A percentile compares a stretch with the other conserved stretches of the same genome.
These are phyloP conservation scores for Raja brachyura DNA, from an alignment of 2,113 vertebrate genomes.

Conservation along the genomic window DNA sequence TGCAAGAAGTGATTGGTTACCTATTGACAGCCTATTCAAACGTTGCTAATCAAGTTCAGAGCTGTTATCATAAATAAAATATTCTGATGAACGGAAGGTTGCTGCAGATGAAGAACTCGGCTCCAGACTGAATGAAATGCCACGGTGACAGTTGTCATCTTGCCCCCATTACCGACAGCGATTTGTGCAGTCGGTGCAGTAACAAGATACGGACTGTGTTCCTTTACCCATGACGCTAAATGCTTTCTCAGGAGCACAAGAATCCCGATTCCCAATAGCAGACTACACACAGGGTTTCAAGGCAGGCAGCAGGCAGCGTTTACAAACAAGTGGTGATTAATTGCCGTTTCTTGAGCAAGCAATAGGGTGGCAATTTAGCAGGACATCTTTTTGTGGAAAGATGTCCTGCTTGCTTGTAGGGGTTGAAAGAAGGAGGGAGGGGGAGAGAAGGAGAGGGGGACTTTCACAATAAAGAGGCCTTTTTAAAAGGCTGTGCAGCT, in stretches of 20 bases:
- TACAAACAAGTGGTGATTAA: background rate
- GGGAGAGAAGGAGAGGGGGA: too few species aligned
- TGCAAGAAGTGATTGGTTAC: slow-evolving; percentile 43
- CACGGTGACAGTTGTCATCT: slow-evolving; percentile 48
- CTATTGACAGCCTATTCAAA: slow-evolving; percentile 40
- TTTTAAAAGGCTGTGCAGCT: background rate
- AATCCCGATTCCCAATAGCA: background rate
- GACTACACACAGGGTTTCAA: background rate
- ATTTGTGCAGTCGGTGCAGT: slow-evolving; percentile 53
- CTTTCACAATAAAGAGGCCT: background rate
- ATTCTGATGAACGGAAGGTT: slow-evolving; percentile 42
- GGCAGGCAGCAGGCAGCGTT: too few species aligned
- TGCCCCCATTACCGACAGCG: slow-evolving; percentile 59
- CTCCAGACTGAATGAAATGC: slow-evolving; percentile 47
- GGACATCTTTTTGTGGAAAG: background rate
- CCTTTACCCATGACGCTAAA: background rate
- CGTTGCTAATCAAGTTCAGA: slow-evolving; percentile 49
- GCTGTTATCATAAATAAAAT: slow-evolving; percentile 46
- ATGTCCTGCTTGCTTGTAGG: background rate
- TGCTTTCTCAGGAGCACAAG: background rate
- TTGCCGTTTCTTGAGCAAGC: background rate
- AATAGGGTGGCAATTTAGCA: background rate
- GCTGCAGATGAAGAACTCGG: slow-evolving; percentile 39
- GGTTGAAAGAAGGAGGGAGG: background rate
- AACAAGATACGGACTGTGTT: slow-evolving; percentile 45